phyloP scores from a whole-genome alignment of 2,888 invertebrate genomes.

The Perizoma flavofasciatum region DNA sequence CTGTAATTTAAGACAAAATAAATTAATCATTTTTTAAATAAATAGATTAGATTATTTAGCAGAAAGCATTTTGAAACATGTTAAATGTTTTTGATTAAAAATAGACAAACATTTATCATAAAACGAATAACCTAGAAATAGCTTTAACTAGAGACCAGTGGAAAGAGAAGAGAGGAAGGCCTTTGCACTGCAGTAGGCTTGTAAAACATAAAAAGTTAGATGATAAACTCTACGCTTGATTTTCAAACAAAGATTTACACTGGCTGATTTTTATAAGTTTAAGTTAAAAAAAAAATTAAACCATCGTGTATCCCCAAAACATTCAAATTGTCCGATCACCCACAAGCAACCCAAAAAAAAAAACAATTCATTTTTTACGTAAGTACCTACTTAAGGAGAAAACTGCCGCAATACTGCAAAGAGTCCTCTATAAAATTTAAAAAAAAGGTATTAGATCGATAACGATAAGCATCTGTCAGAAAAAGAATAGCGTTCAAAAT shows the following conservation, averaged over 20 bases:
- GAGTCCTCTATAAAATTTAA: not conserved
- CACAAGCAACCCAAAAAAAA: not conserved
- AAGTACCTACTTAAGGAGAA: not conserved
- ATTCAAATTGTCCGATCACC: not conserved
- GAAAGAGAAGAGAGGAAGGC: too few species aligned
- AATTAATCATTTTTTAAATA: slow-evolving; percentile 14
- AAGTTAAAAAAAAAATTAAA: too few species aligned
- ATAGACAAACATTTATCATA: too few species aligned
- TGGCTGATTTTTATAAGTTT: too few species aligned
- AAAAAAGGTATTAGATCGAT: not conserved
- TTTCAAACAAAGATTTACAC: too few species aligned
- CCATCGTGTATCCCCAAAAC: not conserved
- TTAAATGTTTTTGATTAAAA: too few species aligned
- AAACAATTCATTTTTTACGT: slow-evolving; percentile 1
- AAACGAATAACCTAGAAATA: too few species aligned
- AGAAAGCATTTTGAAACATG: not conserved
- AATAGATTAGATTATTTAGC: not conserved
- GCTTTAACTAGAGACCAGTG: too few species aligned
- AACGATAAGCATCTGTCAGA: too few species aligned
- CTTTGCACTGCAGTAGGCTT: too few species aligned
- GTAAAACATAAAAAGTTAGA: too few species aligned
- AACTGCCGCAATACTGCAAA: slow-evolving; percentile 10
- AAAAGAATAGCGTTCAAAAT: slow-evolving; percentile 5
- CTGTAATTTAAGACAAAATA: slow-evolving; percentile 11
- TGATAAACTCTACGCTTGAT: too few species aligned